Evolutionary conservation across 2,113 vertebrate genomes (phyloP), one percentile per base, ranked within the genome.

Genomic region (Falco punctatus): DNA sequence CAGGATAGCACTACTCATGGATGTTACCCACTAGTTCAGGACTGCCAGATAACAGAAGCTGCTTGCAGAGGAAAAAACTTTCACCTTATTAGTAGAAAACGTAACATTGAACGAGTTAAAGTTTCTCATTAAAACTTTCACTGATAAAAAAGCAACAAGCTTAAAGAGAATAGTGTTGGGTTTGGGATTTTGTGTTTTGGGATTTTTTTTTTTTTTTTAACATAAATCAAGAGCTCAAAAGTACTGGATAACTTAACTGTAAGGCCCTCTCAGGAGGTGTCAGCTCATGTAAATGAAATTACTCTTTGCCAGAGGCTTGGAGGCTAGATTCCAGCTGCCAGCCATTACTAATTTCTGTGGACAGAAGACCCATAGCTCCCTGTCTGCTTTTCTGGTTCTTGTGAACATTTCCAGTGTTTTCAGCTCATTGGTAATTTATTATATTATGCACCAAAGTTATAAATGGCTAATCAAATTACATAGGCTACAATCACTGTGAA

Each of bases 91-190:
- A 92, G 42, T 16, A 84, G 48, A 67, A 81, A 93, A 52, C 6
- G 38, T 81, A 80, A 33, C 20, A 90, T 3, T 38, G 49, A 73
- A 73, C 46, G 22, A 87, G 40, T 59, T 80, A 80, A 90, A 74
- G 10, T 78, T 94, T 91, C 83, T 91, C 52, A 71, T 90, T 93
- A 92, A 92, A 96, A 64, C 24, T 67, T 80, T 32, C 21, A 22
- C 62, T 6, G 16, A 64, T 80, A 54, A 88, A 88, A 87, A 91
- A 55, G 10, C 3, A 46, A 40, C 5, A 84, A 52, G 16, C 55
- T 71, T 71, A 59, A 94, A 66, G 22, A 66, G 24, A 80, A 71
- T 30, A n/a, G 1, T 3, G 38, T 38, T 38, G 38, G 38, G 38
- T 38, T 38, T 38, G 38, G 38, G 38, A 38, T 38, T 38, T 38